Conservation (phyloP, 2,797 vertebrate species). For the Gymnoscopelus microlampas region DNA sequence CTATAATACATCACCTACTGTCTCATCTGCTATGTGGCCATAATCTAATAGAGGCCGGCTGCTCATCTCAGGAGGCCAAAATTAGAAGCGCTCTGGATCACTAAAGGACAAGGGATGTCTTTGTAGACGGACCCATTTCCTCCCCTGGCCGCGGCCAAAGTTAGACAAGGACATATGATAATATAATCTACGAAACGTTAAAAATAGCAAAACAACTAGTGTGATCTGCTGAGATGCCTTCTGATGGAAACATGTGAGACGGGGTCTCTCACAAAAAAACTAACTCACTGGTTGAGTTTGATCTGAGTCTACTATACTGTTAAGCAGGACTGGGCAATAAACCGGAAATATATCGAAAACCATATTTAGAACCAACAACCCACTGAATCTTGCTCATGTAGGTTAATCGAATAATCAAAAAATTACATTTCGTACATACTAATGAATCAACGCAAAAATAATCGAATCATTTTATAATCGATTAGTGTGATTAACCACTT, state of each 20-base stretch:
- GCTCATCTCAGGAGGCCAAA: conserved; percentile 73
- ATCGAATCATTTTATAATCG: no score
- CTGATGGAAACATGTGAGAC: conserved; percentile 18
- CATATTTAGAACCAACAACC: no score
- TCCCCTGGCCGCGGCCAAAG: conserved; percentile 58
- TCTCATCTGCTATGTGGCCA: conserved; percentile 72
- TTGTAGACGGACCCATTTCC: conserved; percentile 81
- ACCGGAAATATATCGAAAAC: no score
- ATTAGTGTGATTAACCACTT: no score
- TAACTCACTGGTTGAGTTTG: no score
- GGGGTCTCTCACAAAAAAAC: no score
- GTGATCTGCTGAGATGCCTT: conserved; percentile 42
- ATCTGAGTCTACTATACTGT: no score
- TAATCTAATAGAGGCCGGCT: conserved; percentile 79
- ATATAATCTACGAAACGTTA: conserved; percentile 69
- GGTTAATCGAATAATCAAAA: no score
- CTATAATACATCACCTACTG: conserved; percentile 77
- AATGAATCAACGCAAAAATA: no score
- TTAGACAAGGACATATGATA: conserved; percentile 70
- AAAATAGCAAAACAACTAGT: conserved; percentile 67
- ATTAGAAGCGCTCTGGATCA: conserved; percentile 74
- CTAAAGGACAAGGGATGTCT: conserved; percentile 72
- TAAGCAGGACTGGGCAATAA: no score
- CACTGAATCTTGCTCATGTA: no score
- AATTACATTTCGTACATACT: no score